Percentiles rank a stretch among this genome's conserved stretches.
phyloP scores from a whole-genome alignment of 2,113 vertebrate species.

The Hemiscyllium ocellatum region DNA sequence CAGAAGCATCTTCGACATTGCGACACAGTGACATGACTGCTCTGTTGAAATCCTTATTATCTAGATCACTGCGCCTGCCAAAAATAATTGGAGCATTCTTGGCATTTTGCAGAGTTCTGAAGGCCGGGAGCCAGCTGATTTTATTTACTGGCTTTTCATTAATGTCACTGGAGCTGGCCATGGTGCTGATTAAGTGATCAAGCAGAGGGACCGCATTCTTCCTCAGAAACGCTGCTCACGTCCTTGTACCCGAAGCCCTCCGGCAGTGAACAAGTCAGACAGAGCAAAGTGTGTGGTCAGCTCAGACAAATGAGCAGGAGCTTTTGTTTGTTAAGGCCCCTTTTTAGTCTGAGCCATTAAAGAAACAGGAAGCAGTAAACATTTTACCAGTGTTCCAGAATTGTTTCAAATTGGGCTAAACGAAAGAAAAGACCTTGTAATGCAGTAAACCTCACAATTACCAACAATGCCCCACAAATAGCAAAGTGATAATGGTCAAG shows the following conservation, averaged over 20 bases:
- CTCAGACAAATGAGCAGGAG: not conserved
- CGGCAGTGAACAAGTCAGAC: not conserved
- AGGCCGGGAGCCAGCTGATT: constrained; percentile 1
- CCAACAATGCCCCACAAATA: not conserved
- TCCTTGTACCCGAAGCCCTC: not conserved
- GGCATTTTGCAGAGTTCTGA: not conserved
- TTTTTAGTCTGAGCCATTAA: not conserved
- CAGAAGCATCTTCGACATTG: too few species aligned
- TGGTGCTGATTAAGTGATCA: constrained; percentile 26
- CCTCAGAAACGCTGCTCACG: not conserved
- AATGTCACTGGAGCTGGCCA: constrained; percentile 9
- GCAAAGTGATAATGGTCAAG: not conserved
- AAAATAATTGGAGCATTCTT: not conserved
- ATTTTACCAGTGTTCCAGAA: not conserved
- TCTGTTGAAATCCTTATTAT: not conserved
- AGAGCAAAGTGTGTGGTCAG: not conserved
- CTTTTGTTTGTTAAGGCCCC: not conserved
- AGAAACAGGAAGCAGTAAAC: not conserved
- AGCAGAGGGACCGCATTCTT: not conserved
- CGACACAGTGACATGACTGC: not conserved
- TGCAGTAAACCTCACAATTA: not conserved
- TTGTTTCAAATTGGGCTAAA: not conserved
- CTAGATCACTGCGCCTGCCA: not conserved
- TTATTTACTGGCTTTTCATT: constrained; percentile 27
- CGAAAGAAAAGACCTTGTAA: not conserved